These are phyloP conservation scores for Channa maculata DNA, from an alignment of 2,113 vertebrate species.

Conservation along the genomic window DNA sequence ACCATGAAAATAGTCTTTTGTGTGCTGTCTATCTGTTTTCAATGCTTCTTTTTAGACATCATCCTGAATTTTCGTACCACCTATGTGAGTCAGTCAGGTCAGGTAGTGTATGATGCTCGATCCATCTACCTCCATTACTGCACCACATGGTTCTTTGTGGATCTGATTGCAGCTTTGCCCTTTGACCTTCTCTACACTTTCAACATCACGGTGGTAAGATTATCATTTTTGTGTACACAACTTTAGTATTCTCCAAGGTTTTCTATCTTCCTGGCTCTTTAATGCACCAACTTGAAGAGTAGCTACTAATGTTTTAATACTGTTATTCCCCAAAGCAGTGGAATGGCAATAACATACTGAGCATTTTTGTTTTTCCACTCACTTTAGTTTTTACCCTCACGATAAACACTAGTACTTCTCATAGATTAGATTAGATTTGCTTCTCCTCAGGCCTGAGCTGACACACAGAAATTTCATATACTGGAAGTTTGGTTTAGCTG, in stretches of 20 bases:
- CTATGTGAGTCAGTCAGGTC: slow-evolving; percentile 90
- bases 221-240: not conserved
- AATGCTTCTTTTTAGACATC: slow-evolving; percentile 83
- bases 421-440: slow-evolving; percentile 19
- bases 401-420: slow-evolving; percentile 15
- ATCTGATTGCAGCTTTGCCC: slow-evolving; percentile 91
- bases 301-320: not conserved
- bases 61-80: slow-evolving; percentile 90
- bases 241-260: not conserved
- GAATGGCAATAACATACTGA: slow-evolving; percentile 41
- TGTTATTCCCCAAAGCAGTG: slow-evolving; percentile 2
- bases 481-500: not conserved
- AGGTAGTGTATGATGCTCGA: slow-evolving; percentile 89
- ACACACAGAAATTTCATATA: slow-evolving; percentile 17
- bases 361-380: slow-evolving; percentile 21
- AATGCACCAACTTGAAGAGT: not conserved
- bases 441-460: slow-evolving; percentile 25
- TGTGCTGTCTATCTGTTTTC: not conserved
- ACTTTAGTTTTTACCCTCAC: slow-evolving; percentile 21
- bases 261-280: not conserved
- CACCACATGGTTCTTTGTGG: slow-evolving; percentile 93
- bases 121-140: slow-evolving; percentile 92
- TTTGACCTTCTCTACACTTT: slow-evolving; percentile 93
- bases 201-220: slow-evolving; percentile 90
- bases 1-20: not conserved